A percentile compares a stretch with the other conserved stretches of the same genome.
phyloP scores from a whole-genome alignment of 2,797 vertebrate genomes.

The Myioborus melanocephalus region DNA sequence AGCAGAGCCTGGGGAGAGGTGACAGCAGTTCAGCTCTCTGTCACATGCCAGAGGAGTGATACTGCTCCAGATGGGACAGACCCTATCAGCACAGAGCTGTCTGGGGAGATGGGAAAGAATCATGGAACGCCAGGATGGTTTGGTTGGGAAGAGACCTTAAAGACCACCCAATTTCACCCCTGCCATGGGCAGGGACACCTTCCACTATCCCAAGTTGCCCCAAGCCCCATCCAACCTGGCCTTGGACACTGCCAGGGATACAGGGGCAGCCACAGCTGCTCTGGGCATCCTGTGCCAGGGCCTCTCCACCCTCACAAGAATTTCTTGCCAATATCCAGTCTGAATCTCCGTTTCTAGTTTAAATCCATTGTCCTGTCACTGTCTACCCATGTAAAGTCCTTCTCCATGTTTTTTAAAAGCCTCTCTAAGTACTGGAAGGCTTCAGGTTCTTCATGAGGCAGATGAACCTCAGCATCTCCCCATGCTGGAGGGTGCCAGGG shows the following conservation, averaged over 20 bases:
- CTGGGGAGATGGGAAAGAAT: neutral
- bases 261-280: neutral
- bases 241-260: neutral
- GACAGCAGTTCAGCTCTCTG: neutral
- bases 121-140: neutral
- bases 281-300: neutral
- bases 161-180: fast-evolving
- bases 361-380: neutral
- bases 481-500: neutral
- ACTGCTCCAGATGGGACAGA: neutral
- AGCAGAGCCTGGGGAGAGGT: neutral
- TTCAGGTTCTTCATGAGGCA: neutral
- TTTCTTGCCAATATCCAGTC: neutral
- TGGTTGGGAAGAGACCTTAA: neutral
- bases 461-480: neutral
- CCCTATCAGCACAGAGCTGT: neutral
- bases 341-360: neutral
- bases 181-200: neutral
- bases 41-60: neutral
- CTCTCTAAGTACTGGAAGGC: neutral
- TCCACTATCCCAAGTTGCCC: fast-evolving
- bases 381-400: neutral
- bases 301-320: fast-evolving
- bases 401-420: neutral
- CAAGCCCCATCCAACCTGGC: fast-evolving